Evolutionary conservation across 35 echinoderm and acorn worm species (phyloP), one percentile per base, ranked within the genome.

Genomic region (Hemicentrotus pulcherrimus): DNA sequence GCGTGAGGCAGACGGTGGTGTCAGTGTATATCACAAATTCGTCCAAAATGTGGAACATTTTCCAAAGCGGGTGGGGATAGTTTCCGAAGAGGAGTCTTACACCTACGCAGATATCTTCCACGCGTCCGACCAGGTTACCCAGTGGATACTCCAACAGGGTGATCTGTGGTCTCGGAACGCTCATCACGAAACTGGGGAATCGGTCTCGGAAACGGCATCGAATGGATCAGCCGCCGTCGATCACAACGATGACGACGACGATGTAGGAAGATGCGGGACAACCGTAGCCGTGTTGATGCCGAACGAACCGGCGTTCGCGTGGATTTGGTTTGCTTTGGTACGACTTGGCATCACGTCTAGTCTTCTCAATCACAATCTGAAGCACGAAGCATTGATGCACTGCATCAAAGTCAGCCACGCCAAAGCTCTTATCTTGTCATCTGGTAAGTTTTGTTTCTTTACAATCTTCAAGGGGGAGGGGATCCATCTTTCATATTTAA

Each of bases 311-410:
- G 58, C 32, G 5, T 96, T 91, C 33, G 87, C 91, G 9, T 65
- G 46, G 86, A 16, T 86, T 6, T 92, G 94, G 94, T 86, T 96
- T 24, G 96, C 55, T 7, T 96, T 95, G 58, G 85, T 46, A 41
- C 95, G 95, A 46, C 18, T 95, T 9, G 96, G 96, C 0, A 88
- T 96, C 28, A 91, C 22, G 11, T 65, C 87, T 13, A 86, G 94
- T 78, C 86, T 95, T 47, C 28, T 96, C 3, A 96, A 96, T 85
- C 91, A 95, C 88, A 96, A 96, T 65, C 90, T 96, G 15, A 95
- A 92, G 46, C 33, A 16, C 4, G 28, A 96, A 33, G 32, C 60
- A 4, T 88, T 95, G 4, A 46, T 96, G 30, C 94, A 96, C 65
- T 96, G 96, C 31, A 95, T 96, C 87, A 92, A 96, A 90, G 90